Conservation (phyloP, 2,888 invertebrate genomes). For the Odontomyia ornata region DNA sequence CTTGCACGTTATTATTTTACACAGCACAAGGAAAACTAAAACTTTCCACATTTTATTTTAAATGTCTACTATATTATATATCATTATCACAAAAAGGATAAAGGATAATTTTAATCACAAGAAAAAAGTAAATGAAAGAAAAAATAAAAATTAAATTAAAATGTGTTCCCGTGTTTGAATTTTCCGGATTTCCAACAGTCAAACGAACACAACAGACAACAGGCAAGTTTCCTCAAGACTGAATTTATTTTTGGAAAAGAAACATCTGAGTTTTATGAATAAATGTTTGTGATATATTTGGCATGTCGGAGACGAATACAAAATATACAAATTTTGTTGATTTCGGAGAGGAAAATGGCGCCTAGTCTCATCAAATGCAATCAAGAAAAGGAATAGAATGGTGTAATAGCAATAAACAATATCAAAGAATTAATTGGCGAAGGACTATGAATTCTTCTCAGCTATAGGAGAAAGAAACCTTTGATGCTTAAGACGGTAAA, state of each 20-base stretch:
- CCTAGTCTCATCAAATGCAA: too few relatives aligned
- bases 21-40: neutral
- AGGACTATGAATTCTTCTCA: too few relatives aligned
- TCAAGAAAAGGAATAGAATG: too few relatives aligned
- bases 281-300: slow-evolving; percentile 11
- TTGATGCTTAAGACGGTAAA: too few relatives aligned
- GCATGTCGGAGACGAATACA: neutral
- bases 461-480: too few relatives aligned
- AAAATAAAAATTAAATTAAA: neutral
- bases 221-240: slow-evolving; percentile 4
- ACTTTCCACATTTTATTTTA: slow-evolving; percentile 4
- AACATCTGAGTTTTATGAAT: neutral
- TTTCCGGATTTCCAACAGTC: neutral
- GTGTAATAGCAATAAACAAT: too few relatives aligned
- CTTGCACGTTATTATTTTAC: neutral
- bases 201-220: neutral
- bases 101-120: neutral
- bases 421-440: too few relatives aligned
- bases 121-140: neutral
- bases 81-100: neutral
- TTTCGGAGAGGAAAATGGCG: neutral
- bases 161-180: neutral
- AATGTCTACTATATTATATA: neutral
- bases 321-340: neutral
- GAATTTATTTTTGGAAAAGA: slow-evolving; percentile 13